phyloP scores from a whole-genome alignment of 35 echinoderm and acorn worm genomes.

The Apostichopus japonicus region DNA sequence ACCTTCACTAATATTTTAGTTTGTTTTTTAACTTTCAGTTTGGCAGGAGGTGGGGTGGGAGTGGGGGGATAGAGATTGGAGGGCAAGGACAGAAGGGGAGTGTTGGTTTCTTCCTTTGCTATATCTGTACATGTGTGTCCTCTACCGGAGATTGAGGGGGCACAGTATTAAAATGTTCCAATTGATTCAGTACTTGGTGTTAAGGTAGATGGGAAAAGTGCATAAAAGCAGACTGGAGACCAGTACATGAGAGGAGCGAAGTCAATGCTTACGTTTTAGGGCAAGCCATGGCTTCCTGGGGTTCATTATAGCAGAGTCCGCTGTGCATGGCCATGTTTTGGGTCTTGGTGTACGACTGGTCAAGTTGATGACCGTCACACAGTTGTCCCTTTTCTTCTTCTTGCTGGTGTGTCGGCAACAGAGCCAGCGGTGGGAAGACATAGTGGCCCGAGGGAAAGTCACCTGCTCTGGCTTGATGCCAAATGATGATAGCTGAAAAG shows the following conservation, averaged over 20 bases:
- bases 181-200: no score
- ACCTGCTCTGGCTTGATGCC: conserved; percentile 96
- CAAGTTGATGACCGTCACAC: conserved; percentile 91
- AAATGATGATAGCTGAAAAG: conserved; percentile 77
- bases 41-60: no score
- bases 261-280: conserved; percentile 75
- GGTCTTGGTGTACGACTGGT: conserved; percentile 85
- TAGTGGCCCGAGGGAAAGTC: conserved; percentile 87
- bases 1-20: no score
- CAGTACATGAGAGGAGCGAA: background rate
- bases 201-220: no score
- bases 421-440: conserved; percentile 96
- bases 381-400: conserved; percentile 85
- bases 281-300: conserved; percentile 96
- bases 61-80: no score
- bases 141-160: no score
- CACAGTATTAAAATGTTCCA: no score
- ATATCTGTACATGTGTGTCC: no score
- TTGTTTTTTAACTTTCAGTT: no score
- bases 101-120: no score
- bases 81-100: no score
- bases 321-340: conserved; percentile 84
- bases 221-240: no score
- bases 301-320: conserved; percentile 98
- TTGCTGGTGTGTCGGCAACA: conserved; percentile 92